Evolutionary conservation across 2,888 invertebrate species (phyloP), one percentile per base, ranked within the genome.

Genomic region (Caenorhabditis doughertyi): DNA sequence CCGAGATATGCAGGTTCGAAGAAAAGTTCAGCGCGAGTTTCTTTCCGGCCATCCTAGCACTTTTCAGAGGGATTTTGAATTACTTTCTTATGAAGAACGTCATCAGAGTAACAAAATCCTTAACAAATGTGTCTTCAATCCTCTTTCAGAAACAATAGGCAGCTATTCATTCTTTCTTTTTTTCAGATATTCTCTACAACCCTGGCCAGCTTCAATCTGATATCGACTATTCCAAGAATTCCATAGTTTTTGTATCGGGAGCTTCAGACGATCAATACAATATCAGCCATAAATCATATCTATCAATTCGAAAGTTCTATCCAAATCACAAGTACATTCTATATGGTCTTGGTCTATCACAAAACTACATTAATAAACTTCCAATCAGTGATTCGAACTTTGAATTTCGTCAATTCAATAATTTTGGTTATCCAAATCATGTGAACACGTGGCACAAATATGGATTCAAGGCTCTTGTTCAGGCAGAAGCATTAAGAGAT

Each of bases 251-350:
- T 39, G 21, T 67, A 0, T 67, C 76, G 2, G 56, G 58, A 1
- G 49, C 29, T 21, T 67, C 76, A 8, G 56, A 67, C 9, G 51
- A 76, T 51, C 67, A 76, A 49, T 67, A 51, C 16, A 25, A 67
- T 21, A 32, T 47, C n/a, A 58, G 27, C 8, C 7, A 39, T 32
- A 49, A 21, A 2, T 58, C 67, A 18, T 13, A 58, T 5, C 47
- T 25, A 32, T 58, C 49, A 21, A n/a, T 76, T 35, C 56, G 67
- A 18, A 49, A 76, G n/a, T 76, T 67, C 16, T 67, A 76, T 29
- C 67, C 67, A 3, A 32, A 44, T 39, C 58, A 64, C 9, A 76
- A 67, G 29, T 58, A 18, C 9, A 67, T 76, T 18, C 18, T 67
- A 11, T 76, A 76, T 35, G 49, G 67, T 13, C 29, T 76, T 3